These are phyloP conservation scores for Pachypsylla venusta DNA, from an alignment of 1,140 invertebrate species.

Conservation along the genomic window DNA sequence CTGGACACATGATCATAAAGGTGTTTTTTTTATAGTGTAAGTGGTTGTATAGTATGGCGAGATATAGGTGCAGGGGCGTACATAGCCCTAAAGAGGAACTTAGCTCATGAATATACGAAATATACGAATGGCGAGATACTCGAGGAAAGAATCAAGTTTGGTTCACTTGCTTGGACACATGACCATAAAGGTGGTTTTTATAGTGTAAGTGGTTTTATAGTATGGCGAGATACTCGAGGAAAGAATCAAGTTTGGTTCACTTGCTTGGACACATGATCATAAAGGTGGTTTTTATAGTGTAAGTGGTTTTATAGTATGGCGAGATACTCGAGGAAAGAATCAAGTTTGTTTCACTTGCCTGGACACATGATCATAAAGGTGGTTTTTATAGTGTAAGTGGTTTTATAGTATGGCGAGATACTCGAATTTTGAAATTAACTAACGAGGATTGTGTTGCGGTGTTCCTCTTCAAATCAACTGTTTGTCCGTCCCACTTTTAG, in stretches of 20 bases:
- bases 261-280: constrained; percentile 92
- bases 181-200: constrained; percentile 94
- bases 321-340: constrained; percentile 45
- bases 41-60: too few relatives aligned
- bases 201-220: constrained; percentile 44
- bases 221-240: constrained; percentile 29
- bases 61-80: too few relatives aligned
- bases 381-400: constrained; percentile 79
- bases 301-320: constrained; percentile 27
- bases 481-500: too few relatives aligned
- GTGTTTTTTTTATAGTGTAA: constrained; percentile 89
- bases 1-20: constrained; percentile 91
- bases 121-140: constrained; percentile 49
- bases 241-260: constrained; percentile 78
- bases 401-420: background rate
- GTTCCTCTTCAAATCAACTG: too few relatives aligned
- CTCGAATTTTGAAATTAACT: too few relatives aligned
- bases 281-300: constrained; percentile 90
- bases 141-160: constrained; percentile 78
- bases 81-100: too few relatives aligned
- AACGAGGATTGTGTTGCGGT: too few relatives aligned
- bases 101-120: constrained; percentile 90
- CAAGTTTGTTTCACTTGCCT: constrained; percentile 79
- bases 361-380: constrained; percentile 90
- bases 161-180: constrained; percentile 81